phyloP scores from a whole-genome alignment of 2,888 invertebrate genomes.

The Nomada flava region DNA sequence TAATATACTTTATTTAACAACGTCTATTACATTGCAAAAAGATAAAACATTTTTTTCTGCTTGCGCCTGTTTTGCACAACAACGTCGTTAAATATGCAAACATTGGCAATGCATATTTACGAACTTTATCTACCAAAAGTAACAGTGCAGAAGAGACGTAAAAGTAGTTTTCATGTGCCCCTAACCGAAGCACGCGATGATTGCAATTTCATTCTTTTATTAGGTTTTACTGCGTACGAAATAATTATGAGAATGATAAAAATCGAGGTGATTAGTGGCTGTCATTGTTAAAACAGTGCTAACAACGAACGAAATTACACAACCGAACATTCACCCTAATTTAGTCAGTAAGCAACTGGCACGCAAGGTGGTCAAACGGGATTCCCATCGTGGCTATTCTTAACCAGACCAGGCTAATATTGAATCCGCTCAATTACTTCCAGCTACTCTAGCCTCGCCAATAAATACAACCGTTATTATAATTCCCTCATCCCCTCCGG shows the following conservation, averaged over 20 bases:
- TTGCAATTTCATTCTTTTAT: slow-evolving; percentile 4
- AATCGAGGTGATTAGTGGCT: slow-evolving; percentile 10
- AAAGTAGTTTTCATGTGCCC: too few relatives aligned
- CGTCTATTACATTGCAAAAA: background rate
- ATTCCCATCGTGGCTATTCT: slow-evolving; percentile 71
- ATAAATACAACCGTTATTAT: slow-evolving; percentile 64
- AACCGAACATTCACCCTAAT: slow-evolving; percentile 73
- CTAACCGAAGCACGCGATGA: background rate
- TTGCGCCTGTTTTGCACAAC: background rate
- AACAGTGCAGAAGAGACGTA: too few relatives aligned
- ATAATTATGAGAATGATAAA: background rate
- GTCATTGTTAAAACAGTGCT: slow-evolving; percentile 42
- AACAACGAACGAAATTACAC: slow-evolving; percentile 51
- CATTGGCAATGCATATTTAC: too few relatives aligned
- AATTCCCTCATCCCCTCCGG: slow-evolving; percentile 23
- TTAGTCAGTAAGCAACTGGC: slow-evolving; percentile 65
- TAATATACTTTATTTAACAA: too few relatives aligned
- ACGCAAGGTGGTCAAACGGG: slow-evolving; percentile 71
- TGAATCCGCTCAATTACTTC: slow-evolving; percentile 69
- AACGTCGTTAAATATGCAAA: background rate
- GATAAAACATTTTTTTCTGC: background rate
- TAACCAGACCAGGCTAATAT: slow-evolving; percentile 74
- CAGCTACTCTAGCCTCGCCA: slow-evolving; percentile 53
- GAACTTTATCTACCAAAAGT: too few relatives aligned
- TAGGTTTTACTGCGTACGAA: background rate